Percentiles rank a stretch among this genome's conserved stretches.
phyloP scores from a whole-genome alignment of 2,888 invertebrate species.

The Hofmannophila pseudospretella region DNA sequence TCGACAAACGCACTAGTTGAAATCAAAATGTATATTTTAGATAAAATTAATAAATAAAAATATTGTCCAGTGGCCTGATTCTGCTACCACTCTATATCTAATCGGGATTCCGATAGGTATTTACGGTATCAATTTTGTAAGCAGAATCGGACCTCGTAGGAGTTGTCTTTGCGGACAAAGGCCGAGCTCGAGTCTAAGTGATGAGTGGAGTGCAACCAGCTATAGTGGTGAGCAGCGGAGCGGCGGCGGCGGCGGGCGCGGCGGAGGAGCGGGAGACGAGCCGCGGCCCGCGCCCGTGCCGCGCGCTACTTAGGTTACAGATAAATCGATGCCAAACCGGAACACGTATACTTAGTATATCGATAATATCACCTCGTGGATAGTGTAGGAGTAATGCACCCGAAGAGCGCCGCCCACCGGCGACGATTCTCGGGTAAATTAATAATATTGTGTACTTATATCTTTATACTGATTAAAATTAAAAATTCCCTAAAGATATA shows the following conservation, averaged over 20 bases:
- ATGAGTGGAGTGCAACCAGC: constrained; percentile 6
- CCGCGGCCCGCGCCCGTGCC: constrained; percentile 8
- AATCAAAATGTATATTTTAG: constrained; percentile 14
- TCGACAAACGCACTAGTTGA: constrained; percentile 17
- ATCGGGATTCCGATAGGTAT: too few species aligned
- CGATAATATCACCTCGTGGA: constrained; percentile 66
- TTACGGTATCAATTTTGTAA: not conserved
- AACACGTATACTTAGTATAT: constrained; percentile 70
- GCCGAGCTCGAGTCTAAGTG: constrained; percentile 18
- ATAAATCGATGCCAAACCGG: constrained; percentile 72
- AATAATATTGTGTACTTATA: constrained; percentile 63
- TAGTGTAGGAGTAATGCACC: constrained; percentile 59
- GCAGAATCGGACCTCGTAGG: constrained; percentile 14
- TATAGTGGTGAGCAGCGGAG: constrained; percentile 14
- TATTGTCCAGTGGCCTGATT: constrained; percentile 5
- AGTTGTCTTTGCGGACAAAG: constrained; percentile 18
- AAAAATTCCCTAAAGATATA: constrained; percentile 60
- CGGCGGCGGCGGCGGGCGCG: constrained; percentile 19
- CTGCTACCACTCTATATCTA: too few species aligned
- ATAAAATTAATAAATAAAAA: constrained; percentile 8
- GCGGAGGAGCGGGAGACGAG: constrained; percentile 9
- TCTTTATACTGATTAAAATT: constrained; percentile 68
- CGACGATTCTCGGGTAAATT: constrained; percentile 38
- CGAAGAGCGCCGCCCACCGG: constrained; percentile 30
- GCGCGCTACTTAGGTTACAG: constrained; percentile 50